Conservation (phyloP, 2,113 vertebrate species). For the Istiophorus platypterus region DNA sequence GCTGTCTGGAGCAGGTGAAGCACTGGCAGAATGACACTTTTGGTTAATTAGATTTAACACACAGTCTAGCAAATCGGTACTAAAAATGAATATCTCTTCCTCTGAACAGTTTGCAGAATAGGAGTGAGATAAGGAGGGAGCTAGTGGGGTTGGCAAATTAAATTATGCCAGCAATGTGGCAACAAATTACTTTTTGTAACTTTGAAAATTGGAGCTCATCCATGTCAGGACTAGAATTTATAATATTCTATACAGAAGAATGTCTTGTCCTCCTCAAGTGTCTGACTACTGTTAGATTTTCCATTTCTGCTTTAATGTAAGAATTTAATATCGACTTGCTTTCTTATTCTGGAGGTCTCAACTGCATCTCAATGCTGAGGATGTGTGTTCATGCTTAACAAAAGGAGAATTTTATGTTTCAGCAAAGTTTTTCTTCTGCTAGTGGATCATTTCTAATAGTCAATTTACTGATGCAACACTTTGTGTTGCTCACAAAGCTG, state of each 20-base stretch:
- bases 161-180: neutral
- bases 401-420: no score
- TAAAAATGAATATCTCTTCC: constrained; percentile 4
- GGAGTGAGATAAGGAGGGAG: neutral
- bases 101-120: constrained; percentile 3
- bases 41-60: constrained; percentile 52
- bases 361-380: no score
- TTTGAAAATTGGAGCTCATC: constrained; percentile 28
- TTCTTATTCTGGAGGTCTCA: no score
- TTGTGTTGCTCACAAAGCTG: neutral
- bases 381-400: no score
- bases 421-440: no score
- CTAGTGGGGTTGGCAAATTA: neutral
- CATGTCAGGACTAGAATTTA: neutral
- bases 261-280: neutral
- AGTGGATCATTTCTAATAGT: neutral
- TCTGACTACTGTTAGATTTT: neutral
- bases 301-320: neutral
- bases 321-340: no score
- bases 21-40: constrained; percentile 38
- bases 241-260: neutral
- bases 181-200: neutral
- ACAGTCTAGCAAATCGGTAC: constrained; percentile 26
- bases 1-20: constrained; percentile 37
- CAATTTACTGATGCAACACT: neutral